phyloP scores from a whole-genome alignment of 1,140 invertebrate genomes.

The Dolichoris vasculosae region DNA sequence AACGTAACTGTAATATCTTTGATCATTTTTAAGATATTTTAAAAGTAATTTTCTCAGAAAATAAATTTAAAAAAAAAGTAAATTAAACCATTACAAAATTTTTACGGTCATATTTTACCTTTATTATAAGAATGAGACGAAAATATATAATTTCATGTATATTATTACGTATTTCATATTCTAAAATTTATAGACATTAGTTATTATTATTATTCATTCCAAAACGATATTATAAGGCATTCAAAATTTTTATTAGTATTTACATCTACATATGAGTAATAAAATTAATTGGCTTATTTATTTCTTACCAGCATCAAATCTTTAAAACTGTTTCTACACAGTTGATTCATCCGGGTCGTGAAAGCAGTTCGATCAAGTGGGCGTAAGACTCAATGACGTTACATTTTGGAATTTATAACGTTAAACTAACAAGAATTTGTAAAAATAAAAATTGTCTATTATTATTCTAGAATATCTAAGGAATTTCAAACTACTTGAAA shows the following conservation, averaged over 20 bases:
- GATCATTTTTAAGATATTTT: neutral
- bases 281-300: neutral
- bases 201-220: no score
- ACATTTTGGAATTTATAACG: neutral
- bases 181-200: no score
- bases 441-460: neutral
- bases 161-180: no score
- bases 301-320: neutral
- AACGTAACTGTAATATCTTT: neutral
- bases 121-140: no score
- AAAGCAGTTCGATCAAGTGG: neutral
- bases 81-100: no score
- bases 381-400: neutral
- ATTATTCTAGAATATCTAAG: neutral
- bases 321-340: neutral
- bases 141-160: no score
- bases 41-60: neutral
- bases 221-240: neutral
- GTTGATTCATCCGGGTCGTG: neutral
- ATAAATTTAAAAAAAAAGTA: no score
- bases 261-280: neutral
- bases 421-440: neutral
- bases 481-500: neutral
- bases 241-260: neutral
- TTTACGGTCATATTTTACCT: no score